Base-by-base conservation (phyloP, 2,888 invertebrate genomes). In the Catocala nupta region DNA sequence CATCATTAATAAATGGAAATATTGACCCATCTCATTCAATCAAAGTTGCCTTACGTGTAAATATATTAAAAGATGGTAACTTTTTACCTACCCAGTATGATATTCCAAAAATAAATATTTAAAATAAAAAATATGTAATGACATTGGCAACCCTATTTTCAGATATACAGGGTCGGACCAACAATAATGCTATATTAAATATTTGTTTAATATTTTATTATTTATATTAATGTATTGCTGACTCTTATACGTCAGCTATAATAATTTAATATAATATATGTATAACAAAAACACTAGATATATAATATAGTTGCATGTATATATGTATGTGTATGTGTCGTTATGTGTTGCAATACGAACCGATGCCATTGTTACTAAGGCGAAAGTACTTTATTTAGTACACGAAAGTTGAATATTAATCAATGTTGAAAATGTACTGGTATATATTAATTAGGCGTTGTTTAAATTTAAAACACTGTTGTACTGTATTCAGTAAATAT, bases 1-100 rank as follows among this genome's bases (percentile, higher is more conserved):
- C 79, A 80, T 70, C 54, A 66, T 57, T 75, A 65, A 73, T 77
- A 49, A 68, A 65, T 66, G 63, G 63, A 13, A 64, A 55, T 55
- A n/a, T 68, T 63, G 56, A 61, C 5, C 58, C 77, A 78, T 72
- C 55, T 72, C 77, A 79, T 71, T 56, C 53, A 63, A 16, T 49
- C 55, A 45, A 48, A 53, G 59, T 55, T 52, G 42, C 55, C 47
- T 62, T 54, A 55, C 50, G 6, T 57, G 48, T 55, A 55, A 43
- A 59, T 65, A 54, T 43, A 33, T 34, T n/a, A 12, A 56, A 39
- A 48, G 45, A 55, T 50, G 25, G 53, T 49, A 25, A 45, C 33
- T 59, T 53, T 16, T 47, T 49, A 52, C 50, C 44, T 49, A 50
- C 56, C 55, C 58, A 49, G 53, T 58, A 43, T 67, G 9, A 16